Conservation (phyloP, 2,113 vertebrate species). For the Otolemur garnettii region DNA sequence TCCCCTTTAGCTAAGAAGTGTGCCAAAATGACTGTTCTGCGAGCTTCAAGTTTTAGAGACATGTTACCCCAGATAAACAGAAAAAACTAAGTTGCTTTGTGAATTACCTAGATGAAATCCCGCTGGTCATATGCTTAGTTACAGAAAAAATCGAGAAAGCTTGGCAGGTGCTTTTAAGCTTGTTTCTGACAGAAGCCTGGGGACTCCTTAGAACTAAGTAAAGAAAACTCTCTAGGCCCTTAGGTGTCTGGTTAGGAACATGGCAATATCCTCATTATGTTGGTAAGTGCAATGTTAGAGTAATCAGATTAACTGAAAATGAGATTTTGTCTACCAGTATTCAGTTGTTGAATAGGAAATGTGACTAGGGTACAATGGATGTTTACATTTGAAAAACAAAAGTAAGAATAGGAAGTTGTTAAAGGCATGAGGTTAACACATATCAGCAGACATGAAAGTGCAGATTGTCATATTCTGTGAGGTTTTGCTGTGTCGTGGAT, state of each 20-base stretch:
- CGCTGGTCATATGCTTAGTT: constrained; percentile 13
- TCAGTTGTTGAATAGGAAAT: constrained; percentile 26
- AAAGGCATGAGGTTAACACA: background rate
- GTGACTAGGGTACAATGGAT: background rate
- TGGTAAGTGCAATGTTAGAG: constrained; percentile 10
- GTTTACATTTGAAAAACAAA: constrained; percentile 27
- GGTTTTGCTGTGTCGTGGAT: background rate
- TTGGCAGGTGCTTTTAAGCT: background rate
- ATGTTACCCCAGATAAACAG: background rate
- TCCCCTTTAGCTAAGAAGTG: background rate
- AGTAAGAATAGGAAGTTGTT: background rate
- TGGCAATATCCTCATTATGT: background rate
- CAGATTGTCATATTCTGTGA: background rate
- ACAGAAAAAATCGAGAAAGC: background rate
- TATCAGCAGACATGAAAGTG: background rate
- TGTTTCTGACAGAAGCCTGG: background rate
- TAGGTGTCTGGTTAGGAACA: background rate
- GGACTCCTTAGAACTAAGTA: constrained; percentile 8
- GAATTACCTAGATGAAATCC: constrained; percentile 10
- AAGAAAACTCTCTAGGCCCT: background rate
- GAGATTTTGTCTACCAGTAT: constrained; percentile 16
- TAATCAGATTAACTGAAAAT: constrained; percentile 35
- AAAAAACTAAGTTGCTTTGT: background rate
- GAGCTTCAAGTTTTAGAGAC: background rate
- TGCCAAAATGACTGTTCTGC: background rate